Base-by-base conservation (phyloP, 2,797 vertebrate genomes). In the Spinibarbus caldwelli region DNA sequence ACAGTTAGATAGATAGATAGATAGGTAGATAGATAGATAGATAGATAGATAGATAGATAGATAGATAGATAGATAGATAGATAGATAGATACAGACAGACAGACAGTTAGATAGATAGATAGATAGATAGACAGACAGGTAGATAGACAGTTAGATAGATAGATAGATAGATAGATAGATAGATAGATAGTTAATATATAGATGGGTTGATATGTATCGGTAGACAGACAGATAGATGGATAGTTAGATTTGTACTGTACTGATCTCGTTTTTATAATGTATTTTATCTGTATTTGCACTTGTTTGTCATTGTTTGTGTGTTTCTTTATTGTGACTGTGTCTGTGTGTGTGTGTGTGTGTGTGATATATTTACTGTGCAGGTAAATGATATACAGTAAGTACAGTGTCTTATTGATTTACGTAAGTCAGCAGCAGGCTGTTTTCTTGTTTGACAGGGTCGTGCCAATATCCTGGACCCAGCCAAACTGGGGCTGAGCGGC, bases 401-500 rank as follows among this genome's bases (percentile, higher is more conserved):
- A 21, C 70, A 49, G 43, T 52, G 54, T 75, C 19, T 73, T 36
- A 67, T 85, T 66, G 68, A 36, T 72, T 34, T 9, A 26, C 34
- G 26, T 43, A 23, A 59, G 36, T 59, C 34, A 23, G 49, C 8
- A 79, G 23, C 19, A 14, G 31, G 17, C 31, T 85, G 89, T 86
- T 88, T 88, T 89, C 86, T 78, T 90, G 86, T 94, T 87, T 93
- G 90, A 89, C 95, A 99, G 98, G 96, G 95, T 93, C 94, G 92
- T 77, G 94, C 92, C 86, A 94, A 91, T 91, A 90, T 95, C 90
- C 94, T 97, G 94, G 97, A 97, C 92, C 94, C 96, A 81, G 94
- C 94, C 86, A 97, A 95, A 94, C 82, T 98, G 54, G 96, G 96
- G 80, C 93, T 98, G 90, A 92, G 92, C 1, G 94, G 96, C 89